Conservation (phyloP, 2,113 vertebrate genomes). For the Casuarius casuarius region DNA sequence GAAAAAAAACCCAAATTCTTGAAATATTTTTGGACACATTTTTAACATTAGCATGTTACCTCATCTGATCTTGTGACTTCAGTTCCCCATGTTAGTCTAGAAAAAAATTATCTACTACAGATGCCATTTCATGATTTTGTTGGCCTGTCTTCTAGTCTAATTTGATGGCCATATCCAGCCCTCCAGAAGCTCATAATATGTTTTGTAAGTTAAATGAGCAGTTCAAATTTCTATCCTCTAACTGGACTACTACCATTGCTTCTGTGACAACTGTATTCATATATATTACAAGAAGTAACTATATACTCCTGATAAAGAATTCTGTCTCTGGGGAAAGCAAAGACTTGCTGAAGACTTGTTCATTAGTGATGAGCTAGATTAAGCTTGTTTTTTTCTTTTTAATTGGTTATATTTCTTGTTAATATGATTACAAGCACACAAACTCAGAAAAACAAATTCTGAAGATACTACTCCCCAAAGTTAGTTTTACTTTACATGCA, state of each 20-base stretch:
- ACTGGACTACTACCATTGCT: neutral
- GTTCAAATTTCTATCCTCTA: neutral
- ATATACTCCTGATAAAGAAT: neutral
- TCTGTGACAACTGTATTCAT: neutral
- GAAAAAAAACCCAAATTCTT: neutral
- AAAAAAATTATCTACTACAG: neutral
- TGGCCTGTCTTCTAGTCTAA: neutral
- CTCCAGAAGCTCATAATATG: neutral
- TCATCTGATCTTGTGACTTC: neutral
- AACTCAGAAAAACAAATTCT: neutral
- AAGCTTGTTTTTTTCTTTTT: neutral
- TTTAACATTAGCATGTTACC: neutral
- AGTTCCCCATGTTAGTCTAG: neutral
- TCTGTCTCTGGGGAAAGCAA: neutral
- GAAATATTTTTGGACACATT: neutral
- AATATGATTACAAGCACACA: neutral
- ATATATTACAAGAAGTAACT: neutral
- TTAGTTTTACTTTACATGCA: neutral
- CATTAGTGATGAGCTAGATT: neutral
- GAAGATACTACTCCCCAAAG: neutral
- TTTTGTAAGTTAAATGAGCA: neutral
- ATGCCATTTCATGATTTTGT: neutral
- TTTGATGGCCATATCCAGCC: neutral
- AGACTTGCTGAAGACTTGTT: neutral
- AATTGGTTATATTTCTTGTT: neutral